Base-by-base conservation (phyloP, 2,797 vertebrate species). In the Bothrops alternatus region DNA sequence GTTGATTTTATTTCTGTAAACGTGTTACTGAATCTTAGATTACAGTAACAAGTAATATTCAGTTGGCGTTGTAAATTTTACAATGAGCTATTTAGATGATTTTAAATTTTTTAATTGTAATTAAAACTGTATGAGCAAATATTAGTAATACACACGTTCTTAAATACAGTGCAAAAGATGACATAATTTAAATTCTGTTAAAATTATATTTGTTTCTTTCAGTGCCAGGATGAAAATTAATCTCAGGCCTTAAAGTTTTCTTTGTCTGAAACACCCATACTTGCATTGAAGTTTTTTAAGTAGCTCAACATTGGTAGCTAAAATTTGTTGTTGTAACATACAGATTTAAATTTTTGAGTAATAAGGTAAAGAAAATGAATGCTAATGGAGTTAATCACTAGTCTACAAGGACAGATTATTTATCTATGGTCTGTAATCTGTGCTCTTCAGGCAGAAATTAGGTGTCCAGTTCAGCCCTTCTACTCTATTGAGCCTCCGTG, bases 1-100 rank as follows among this genome's bases (percentile, higher is more conserved):
- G 25, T 3, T 82, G 18, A 1, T 90, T 23, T 93, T 93, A 94
- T 87, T 87, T 90, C 60, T 92, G 87, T 16, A 90, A 55, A 92
- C 91, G 89, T 26, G 6, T 32, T 89, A 88, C 23, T 73, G 6
- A 91, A 18, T 89, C 89, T 50, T 3, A 0, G 86, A 42, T 90
- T 82, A 69, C 53, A 26, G 55, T 57, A 92, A 18, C 61, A 94
- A 87, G 53, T 73, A 86, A 57, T 14, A 73, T 2, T 92, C 4
- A 92, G 93, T n/a, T 88, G 65, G 6, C 37, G 1, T 69, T 91
- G 47, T 90, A n/a, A 92, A n/a, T 90, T 85, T 58, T 58, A 85
- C 92, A 85, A 26, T 94, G n/a, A 57, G 73, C 10, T 93, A 28
- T 89, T 92, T 88, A 90, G 8, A 32, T 37, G 7, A 28, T 26